Conservation (phyloP, 2,888 invertebrate species). For the Polydrusus pterygomalis region DNA sequence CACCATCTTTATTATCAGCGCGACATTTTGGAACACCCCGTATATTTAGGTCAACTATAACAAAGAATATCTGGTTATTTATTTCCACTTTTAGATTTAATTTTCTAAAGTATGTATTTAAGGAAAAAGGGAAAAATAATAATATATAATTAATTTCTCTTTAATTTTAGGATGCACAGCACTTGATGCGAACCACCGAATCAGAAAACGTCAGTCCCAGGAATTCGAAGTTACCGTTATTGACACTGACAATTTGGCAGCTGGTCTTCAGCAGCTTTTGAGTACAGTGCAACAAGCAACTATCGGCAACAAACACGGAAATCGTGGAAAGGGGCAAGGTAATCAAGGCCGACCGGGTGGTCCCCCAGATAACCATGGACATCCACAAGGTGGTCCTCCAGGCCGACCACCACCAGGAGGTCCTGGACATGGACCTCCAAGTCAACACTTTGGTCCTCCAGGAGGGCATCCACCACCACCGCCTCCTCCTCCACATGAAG, state of each 20-base stretch:
- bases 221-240: not conserved
- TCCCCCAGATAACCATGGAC: not conserved
- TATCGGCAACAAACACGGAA: not conserved
- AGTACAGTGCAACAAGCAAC: constrained; percentile 1
- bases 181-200: not conserved
- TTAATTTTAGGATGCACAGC: not conserved
- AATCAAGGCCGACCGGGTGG: not conserved
- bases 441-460: not conserved
- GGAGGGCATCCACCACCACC: constrained; percentile 22
- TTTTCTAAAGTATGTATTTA: too few relatives aligned
- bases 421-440: not conserved
- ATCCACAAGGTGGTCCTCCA: not conserved
- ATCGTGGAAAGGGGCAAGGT: not conserved
- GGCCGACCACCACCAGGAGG: not conserved
- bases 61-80: too few relatives aligned
- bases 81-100: too few relatives aligned
- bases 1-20: too few relatives aligned
- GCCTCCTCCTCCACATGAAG: not conserved
- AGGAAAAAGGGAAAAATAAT: too few relatives aligned
- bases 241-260: not conserved
- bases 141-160: too few relatives aligned
- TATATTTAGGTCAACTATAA: too few relatives aligned
- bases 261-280: not conserved
- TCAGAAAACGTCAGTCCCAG: constrained; percentile 6
- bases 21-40: too few relatives aligned